Base-by-base conservation (phyloP, 2,113 vertebrate species). In the Camelus bactrianus region DNA sequence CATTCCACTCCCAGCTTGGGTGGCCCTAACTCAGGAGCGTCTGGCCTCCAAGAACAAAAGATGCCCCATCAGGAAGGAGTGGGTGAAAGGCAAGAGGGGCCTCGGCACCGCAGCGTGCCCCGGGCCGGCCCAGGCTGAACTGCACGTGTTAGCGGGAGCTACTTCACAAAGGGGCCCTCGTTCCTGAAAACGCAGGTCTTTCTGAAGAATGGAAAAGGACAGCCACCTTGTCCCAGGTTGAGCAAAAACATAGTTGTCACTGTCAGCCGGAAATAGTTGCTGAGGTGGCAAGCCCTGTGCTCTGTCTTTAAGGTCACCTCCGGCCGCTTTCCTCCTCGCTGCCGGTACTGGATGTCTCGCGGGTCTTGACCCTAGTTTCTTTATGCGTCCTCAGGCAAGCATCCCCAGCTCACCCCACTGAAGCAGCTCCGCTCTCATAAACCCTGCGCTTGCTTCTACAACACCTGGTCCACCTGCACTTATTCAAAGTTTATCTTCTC, bases 131-230 rank as follows among this genome's bases (percentile, higher is more conserved):
- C 83, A 70, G 48, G 20, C 75, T 85, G 56, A 28, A 8, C 24
- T 32, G 3, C 28, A 4, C 15, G 0, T 38, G 2, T 24, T 6
- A 30, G 3, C 10, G 60, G 6, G 30, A n/a, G 20, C n/a, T 32
- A 1, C 48, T 92, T 73, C 50, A 62, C 16, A 62, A 73, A 91
- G 35, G 62, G 8, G 11, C 77, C 38, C 17, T 60, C 19, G 11
- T 50, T 89, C 38, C 60, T 89, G 56, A 69, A 52, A 91, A 48
- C 5, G 42, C 28, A 22, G 12, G 10, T 9, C 28, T 48, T 50
- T 38, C 42, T 56, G 5, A 6, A n/a, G 48, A 0, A 30, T 46
- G 10, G 67, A 8, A 80, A 87, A 73, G 60, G 26, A 22, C 32
- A 90, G 54, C 12, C 5, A 35, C 14, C 30, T 67, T 38, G 4